Evolutionary conservation across 2,888 invertebrate species (phyloP), one percentile per base, ranked within the genome.

Genomic region (Acanthosoma haemorrhoidale): DNA sequence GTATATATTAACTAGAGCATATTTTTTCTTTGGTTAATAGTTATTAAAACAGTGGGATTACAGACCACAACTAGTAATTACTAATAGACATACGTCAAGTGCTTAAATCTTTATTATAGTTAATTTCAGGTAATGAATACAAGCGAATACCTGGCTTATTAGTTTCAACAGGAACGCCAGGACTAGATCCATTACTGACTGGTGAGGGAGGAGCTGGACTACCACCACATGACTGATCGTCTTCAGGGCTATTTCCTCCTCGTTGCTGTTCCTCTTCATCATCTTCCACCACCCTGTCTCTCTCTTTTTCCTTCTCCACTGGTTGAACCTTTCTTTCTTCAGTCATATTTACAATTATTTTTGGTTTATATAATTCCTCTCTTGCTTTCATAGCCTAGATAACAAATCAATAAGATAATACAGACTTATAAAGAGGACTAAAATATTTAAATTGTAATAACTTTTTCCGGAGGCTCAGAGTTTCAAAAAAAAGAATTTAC

Each of bases 361-460:
- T 88, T 67, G 95, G 94, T 79, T 86, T 87, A 81, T 94, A 92
- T 78, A 88, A 86, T 77, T 89, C 91, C 78, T 94, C 94, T 61
- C 89, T 85, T 79, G 90, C 89, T 75, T 85, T 85, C 78, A 88
- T 85, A 74, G 86, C 80, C 86, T 87, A 76, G 13, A 77, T 77
- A 68, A 43, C 25, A 71, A 59, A 13, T 64, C 31, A 6, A 25
- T 15, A 16, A 8, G 15, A 31, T 64, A 13, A 11, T 8, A 18
- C 4, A 57, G 25, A 41, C 15, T 36, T 36, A 36, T 9, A 36
- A 9, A 9, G 8, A 36, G 36, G 13, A 36, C 8, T 9, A 36
- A 36, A 36, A 36, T 36, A 9, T 9, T 8, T 25, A 25, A 29
- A 3, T 41, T 41, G 41, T n/a, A 41, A 15, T 9, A 9, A n/a